Evolutionary conservation across 2,797 vertebrate genomes (phyloP), one percentile per base, ranked within the genome.

Genomic region (Crocodylus rhombifer): DNA sequence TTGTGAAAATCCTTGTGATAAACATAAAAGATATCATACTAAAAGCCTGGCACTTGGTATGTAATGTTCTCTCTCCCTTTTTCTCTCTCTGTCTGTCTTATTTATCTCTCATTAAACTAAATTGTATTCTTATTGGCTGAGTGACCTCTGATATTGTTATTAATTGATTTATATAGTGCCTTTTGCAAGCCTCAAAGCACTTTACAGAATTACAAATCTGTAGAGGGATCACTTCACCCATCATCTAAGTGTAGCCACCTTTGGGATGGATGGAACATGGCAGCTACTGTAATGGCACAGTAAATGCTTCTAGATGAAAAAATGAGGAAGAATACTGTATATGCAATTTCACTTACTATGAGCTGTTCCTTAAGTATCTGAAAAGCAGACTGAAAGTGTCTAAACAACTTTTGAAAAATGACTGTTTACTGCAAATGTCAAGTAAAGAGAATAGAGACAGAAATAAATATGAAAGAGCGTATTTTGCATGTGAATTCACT

Each of bases 81-180:
- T 69, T 33, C 87, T 92, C 92, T 91, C 77, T 94, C 87, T 96
- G 95, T 93, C 90, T 80, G 77, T 91, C 96, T 97, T 97, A 96
- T 96, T 96, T 95, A 94, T 96, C 95, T 93, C 85, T 96, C 93
- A 96, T 97, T 97, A 96, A 91, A 92, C 90, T 96, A 96, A 97
- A 97, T 97, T 97, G 95, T 95, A 90, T 95, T 93, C 95, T 98
- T 97, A 97, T 98, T 97, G 97, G 94, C 89, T 96, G 96, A 97
- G 82, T 96, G 95, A 95, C 95, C 95, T 95, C 96, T 96, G 97
- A 96, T 97, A 97, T 96, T 95, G 97, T 97, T 96, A 96, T 96
- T 96, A 95, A 96, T 96, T 97, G 95, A 97, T 95, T 96, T 97
- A 97, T 95, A 95, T 84, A 92, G 89, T 97, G 87, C 89, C 89